Evolutionary conservation across 2,113 vertebrate genomes (phyloP), one percentile per base, ranked within the genome.

Genomic region (Microtus pennsylvanicus): DNA sequence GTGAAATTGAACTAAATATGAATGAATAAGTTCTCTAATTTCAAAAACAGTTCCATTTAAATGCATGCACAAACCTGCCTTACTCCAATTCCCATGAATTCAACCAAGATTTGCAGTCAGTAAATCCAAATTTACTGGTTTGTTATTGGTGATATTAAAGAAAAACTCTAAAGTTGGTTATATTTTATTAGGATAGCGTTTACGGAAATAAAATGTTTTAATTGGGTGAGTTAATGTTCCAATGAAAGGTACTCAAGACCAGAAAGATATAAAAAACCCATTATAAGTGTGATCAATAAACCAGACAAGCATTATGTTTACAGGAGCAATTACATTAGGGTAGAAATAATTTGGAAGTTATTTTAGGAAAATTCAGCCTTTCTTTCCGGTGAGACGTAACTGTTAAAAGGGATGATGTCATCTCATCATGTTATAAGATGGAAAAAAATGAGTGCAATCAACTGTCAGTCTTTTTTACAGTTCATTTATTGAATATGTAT

Each of bases 141-240:
- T 52, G 42, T 24, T 91, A 94, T 35, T 28, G 82, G 90, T 13
- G 75, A 90, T 94, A 95, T 92, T 96, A 89, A 89, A 78, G 11
- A 10, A 93, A 35, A 96, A 95, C 69, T 87, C 69, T 91, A 76
- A 96, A 95, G 58, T 92, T 90, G 52, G 24, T 96, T 69, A 95
- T 33, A 90, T 85, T 96, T 91, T 90, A 95, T 97, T 88, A 92
- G 94, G 19, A 77, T 12, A 94, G 58, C 92, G 72, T 93, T 95
- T 93, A 97, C 80, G 50, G 67, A 90, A 95, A 74, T 52, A 97
- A 97, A 96, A 97, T 93, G 50, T 96, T 96, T 96, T 96, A 96
- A 96, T 92, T 52, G 65, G 83, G 52, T 90, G 24, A 97, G 90
- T 96, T 96, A 96, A 97, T 97, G 88, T 95, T 92, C 87, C 96